A percentile compares a stretch with the other conserved stretches of the same genome.
Conservation (phyloP, 1,140 invertebrate genomes). For the Intoshia linei region DNA sequence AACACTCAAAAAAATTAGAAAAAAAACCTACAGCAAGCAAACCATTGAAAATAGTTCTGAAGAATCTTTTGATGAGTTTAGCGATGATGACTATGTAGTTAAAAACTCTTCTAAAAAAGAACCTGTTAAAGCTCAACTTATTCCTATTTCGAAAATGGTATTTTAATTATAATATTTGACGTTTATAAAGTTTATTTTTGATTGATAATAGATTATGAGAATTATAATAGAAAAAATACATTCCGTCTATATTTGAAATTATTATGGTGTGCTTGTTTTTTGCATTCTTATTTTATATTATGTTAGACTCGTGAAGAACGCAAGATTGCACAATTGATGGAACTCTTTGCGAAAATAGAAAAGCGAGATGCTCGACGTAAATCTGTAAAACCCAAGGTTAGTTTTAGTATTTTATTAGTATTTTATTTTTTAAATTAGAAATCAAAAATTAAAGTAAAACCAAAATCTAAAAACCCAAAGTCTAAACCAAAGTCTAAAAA, state of each 20-base stretch:
- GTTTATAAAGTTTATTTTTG: background rate
- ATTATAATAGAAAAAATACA: background rate
- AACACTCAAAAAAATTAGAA: too few species aligned
- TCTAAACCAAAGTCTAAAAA: too few species aligned
- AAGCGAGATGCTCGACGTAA: slow-evolving; percentile 26
- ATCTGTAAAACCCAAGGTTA: slow-evolving; percentile 12
- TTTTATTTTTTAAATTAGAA: slow-evolving; percentile 7
- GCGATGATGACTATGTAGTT: too few species aligned
- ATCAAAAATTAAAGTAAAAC: background rate
- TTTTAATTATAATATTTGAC: background rate
- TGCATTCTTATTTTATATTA: slow-evolving; percentile 3
- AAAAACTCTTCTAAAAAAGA: too few species aligned
- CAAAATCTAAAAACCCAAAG: background rate
- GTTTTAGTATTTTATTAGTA: too few species aligned
- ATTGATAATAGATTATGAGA: background rate
- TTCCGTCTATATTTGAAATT: background rate
- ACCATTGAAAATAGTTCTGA: too few species aligned
- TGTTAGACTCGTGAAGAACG: slow-evolving; percentile 50
- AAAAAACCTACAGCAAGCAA: too few species aligned
- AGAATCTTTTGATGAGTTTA: too few species aligned
- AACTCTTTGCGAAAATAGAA: slow-evolving; percentile 38
- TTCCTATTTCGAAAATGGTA: background rate
- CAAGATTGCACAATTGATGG: slow-evolving; percentile 76
- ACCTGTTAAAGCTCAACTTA: too few species aligned
- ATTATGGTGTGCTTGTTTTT: background rate